Percentiles rank a stretch among this genome's conserved stretches.
Evolutionary conservation across 1,140 invertebrate genomes (phyloP).

Genomic region (Scaptomyza hsui): DNA sequence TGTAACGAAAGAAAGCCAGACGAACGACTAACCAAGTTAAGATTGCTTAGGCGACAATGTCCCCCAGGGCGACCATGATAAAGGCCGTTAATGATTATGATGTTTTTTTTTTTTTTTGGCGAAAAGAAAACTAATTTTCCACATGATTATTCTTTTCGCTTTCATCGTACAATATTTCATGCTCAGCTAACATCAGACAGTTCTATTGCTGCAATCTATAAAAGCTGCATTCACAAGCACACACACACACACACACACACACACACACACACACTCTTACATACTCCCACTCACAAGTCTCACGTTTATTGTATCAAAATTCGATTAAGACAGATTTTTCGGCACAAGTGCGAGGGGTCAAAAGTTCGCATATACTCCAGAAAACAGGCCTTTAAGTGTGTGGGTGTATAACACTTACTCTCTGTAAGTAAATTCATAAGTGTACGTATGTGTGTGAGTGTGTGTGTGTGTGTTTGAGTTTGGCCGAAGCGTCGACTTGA

Average conservation of each 20-base stretch:
- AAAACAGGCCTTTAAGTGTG: background rate
- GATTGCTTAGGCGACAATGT: constrained; percentile 39
- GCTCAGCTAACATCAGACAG: constrained; percentile 11
- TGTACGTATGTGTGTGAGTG: background rate
- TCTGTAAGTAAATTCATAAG: background rate
- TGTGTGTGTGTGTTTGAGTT: constrained; percentile 23
- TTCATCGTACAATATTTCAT: constrained; percentile 50
- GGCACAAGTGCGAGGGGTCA: constrained; percentile 40
- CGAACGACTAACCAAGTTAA: constrained; percentile 47
- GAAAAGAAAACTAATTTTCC: constrained; percentile 71
- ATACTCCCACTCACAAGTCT: background rate
- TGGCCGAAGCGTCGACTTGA: constrained; percentile 44
- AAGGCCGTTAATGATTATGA: constrained; percentile 1
- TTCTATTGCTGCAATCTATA: constrained; percentile 23
- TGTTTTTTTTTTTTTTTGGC: constrained; percentile 4
- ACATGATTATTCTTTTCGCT: constrained; percentile 76
- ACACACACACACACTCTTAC: background rate
- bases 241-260: background rate
- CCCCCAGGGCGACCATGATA: constrained; percentile 10
- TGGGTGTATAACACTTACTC: background rate
- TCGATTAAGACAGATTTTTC: background rate
- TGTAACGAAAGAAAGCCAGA: constrained; percentile 20
- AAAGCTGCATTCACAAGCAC: constrained; percentile 9
- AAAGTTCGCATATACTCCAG: constrained; percentile 18
- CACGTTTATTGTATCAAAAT: constrained; percentile 8